Evolutionary conservation across 2,797 vertebrate species (phyloP), one percentile per base, ranked within the genome.

Genomic region (Limosa lapponica): DNA sequence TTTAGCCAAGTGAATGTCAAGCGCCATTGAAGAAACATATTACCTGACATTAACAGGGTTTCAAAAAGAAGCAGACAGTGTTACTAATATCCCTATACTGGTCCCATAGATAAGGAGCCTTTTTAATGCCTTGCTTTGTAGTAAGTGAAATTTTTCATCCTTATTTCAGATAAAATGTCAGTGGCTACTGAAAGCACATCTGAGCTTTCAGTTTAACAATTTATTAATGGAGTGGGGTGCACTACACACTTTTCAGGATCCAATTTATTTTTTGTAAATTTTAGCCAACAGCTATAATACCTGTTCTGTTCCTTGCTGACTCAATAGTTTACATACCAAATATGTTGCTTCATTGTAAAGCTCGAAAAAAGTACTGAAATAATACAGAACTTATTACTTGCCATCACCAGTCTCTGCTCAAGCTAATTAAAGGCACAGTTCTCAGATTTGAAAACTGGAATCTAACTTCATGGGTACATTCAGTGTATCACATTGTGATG

Each of bases 41-140:
- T 97, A 95, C 95, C 93, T 88, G 93, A 79, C 43, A 72, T 67
- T 97, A 96, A 97, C 46, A 92, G 90, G 84, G 93, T 97, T 97
- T 96, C 94, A 71, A 95, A 96, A 93, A 90, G 96, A 96, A 96
- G 95, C 93, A 94, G 94, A 62, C 83, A 79, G 83, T 93, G 94
- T 97, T 93, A 94, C 94, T 97, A 97, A 97, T 93, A 97, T 71
- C 84, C 82, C 72, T 96, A 87, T 96, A 97, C 97, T 97, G 97
- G 95, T 69, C 90, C 73, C 78, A 13, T 30, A 97, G 96, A 97
- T 98, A 98, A 97, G 95, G 72, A 97, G 75, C 58, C 89, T 97
- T 97, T 96, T 95, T 96, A 95, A 90, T 89, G 78, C 55, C 41
- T 81, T 91, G 66, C 96, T 97, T 97, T 98, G 95, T 96, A 95